Conservation (phyloP, 2,797 vertebrate species). For the Syngnathus rostellatus region DNA sequence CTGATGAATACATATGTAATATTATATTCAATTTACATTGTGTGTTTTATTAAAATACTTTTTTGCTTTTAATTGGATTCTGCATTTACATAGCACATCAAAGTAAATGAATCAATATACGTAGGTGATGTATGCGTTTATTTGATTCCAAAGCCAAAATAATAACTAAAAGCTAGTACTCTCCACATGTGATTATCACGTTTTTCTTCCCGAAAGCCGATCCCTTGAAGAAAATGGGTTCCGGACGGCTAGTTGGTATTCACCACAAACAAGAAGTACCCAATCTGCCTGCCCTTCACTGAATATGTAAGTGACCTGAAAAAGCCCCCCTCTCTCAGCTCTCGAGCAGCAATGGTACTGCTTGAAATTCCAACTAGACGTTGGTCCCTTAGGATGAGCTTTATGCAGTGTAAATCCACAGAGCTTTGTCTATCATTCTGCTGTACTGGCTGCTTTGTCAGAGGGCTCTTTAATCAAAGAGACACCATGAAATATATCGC, state of each 20-base stretch:
- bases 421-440: slow-evolving; percentile 44
- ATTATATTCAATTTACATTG: neutral
- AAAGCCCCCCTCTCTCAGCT: slow-evolving; percentile 26
- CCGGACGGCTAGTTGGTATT: slow-evolving; percentile 34
- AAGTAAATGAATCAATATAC: neutral
- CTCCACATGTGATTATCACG: neutral
- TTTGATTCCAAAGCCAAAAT: neutral
- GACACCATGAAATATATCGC: slow-evolving; percentile 20
- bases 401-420: slow-evolving; percentile 45
- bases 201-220: slow-evolving; percentile 1
- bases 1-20: neutral
- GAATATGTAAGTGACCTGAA: slow-evolving; percentile 47
- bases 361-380: slow-evolving; percentile 49
- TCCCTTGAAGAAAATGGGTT: slow-evolving; percentile 17
- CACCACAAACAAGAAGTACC: slow-evolving; percentile 31
- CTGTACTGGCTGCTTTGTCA: slow-evolving; percentile 37
- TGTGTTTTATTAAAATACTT: neutral
- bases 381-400: slow-evolving; percentile 47
- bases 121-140: neutral
- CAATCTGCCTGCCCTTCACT: slow-evolving; percentile 30
- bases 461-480: slow-evolving; percentile 50
- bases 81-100: neutral
- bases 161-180: neutral
- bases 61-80: neutral
- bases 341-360: slow-evolving; percentile 24